phyloP scores from a whole-genome alignment of 1,140 invertebrate genomes.

The Anastrepha obliqua region DNA sequence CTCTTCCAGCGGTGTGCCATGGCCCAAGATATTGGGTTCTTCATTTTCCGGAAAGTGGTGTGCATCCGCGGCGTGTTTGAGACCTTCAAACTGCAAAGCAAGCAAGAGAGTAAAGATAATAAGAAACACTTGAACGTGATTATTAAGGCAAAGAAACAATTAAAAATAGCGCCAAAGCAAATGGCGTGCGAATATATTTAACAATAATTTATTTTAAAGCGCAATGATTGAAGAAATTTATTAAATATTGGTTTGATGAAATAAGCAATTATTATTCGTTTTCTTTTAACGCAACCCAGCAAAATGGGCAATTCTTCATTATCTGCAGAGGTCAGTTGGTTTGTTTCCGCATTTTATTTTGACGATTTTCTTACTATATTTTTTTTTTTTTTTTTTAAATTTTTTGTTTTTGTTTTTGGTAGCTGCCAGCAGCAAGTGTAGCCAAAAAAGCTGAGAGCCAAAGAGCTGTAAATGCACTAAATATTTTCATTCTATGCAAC shows the following conservation, averaged over 20 bases:
- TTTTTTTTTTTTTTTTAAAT: neutral
- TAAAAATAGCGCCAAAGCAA: neutral
- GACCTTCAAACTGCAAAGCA: slow-evolving; percentile 54
- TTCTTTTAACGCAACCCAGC: neutral
- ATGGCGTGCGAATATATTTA: neutral
- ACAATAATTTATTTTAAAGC: neutral
- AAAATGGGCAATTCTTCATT: neutral
- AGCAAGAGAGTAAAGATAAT: slow-evolving; percentile 14
- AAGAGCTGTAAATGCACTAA: neutral
- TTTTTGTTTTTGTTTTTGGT: neutral
- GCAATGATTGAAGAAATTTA: neutral
- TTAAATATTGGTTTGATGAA: neutral
- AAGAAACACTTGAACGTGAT: slow-evolving; percentile 42
- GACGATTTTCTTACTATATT: neutral
- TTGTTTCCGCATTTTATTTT: neutral
- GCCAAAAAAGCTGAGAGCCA: neutral
- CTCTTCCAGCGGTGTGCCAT: slow-evolving; percentile 61
- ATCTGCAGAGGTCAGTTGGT: neutral
- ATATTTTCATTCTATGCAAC: no score
- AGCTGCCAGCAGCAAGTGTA: neutral
- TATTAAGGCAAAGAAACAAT: neutral
- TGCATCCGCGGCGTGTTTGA: slow-evolving; percentile 46
- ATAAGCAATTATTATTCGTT: neutral
- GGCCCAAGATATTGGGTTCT: slow-evolving; percentile 70
- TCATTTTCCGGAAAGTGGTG: slow-evolving; percentile 72